These are phyloP conservation scores for Mormyrus hasselquistii DNA, from an alignment of 2,797 vertebrate species.

Conservation along the genomic window DNA sequence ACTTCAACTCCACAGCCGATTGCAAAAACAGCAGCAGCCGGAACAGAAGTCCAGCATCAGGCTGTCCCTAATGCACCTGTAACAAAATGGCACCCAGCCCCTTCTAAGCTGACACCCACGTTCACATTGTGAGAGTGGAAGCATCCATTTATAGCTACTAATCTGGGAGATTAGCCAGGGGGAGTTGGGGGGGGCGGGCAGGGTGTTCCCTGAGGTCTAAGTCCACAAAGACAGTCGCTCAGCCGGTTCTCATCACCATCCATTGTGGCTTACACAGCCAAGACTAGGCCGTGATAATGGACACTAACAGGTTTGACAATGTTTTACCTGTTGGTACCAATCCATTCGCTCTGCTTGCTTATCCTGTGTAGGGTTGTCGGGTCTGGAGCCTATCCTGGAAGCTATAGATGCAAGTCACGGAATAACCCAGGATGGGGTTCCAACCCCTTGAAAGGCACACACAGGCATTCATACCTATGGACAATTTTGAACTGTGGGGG, in stretches of 20 bases:
- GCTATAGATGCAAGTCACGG: not conserved
- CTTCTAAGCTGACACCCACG: not conserved
- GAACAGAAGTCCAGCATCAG: not conserved
- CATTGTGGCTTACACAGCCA: not conserved
- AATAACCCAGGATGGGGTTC: not conserved
- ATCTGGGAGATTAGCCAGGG: slow-evolving; percentile 21
- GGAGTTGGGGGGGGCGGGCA: not conserved
- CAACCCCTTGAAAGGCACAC: not conserved
- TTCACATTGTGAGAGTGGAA: not conserved
- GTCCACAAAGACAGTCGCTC: not conserved
- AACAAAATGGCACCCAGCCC: not conserved
- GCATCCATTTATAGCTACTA: slow-evolving; percentile 19
- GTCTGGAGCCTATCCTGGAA: not conserved
- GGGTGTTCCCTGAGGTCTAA: not conserved
- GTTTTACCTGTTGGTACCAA: not conserved
- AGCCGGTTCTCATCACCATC: not conserved
- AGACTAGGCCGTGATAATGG: not conserved
- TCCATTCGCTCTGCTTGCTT: not conserved
- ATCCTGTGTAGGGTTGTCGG: not conserved
- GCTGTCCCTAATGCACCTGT: not conserved
- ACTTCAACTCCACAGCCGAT: not conserved
- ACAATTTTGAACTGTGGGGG: not conserved
- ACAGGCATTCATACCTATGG: not conserved
- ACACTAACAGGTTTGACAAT: not conserved
- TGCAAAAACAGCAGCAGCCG: not conserved